Evolutionary conservation across 2,797 vertebrate genomes (phyloP).

Genomic region (Halcyon smyrnensis): DNA sequence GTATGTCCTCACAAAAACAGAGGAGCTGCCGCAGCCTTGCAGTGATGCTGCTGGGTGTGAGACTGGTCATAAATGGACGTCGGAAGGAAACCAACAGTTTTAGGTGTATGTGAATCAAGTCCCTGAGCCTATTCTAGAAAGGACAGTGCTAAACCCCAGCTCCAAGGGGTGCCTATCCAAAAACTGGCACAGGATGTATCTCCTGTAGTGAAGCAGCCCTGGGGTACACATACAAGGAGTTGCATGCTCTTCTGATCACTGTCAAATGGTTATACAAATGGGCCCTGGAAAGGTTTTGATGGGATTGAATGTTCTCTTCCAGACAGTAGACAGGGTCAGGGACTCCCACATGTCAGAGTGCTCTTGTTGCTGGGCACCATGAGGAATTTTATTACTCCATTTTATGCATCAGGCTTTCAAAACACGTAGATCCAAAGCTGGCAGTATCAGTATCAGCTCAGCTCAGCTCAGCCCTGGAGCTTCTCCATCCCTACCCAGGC

Average conservation of each 20-base stretch:
- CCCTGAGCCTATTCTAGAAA: background rate
- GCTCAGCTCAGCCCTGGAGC: background rate
- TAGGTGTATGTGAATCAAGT: background rate
- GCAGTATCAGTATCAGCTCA: background rate
- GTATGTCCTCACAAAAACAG: background rate
- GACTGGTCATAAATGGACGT: background rate
- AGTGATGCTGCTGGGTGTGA: background rate
- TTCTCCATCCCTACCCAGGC: accelerated
- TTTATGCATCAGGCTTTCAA: background rate
- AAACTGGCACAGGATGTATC: background rate
- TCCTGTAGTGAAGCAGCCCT: background rate
- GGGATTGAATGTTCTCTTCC: background rate
- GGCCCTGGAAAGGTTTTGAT: background rate
- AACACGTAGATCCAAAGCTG: accelerated
- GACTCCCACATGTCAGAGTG: background rate
- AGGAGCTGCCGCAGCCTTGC: background rate
- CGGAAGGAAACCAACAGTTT: background rate
- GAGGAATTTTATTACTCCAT: background rate
- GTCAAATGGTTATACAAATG: background rate
- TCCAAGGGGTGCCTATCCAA: background rate
- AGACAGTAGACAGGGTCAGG: background rate
- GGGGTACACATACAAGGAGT: background rate
- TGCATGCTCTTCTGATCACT: background rate
- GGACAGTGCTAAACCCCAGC: background rate
- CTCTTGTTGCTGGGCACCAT: background rate